Evolutionary conservation across 2,113 vertebrate genomes (phyloP).

Genomic region (Cyprinodon tularosa): DNA sequence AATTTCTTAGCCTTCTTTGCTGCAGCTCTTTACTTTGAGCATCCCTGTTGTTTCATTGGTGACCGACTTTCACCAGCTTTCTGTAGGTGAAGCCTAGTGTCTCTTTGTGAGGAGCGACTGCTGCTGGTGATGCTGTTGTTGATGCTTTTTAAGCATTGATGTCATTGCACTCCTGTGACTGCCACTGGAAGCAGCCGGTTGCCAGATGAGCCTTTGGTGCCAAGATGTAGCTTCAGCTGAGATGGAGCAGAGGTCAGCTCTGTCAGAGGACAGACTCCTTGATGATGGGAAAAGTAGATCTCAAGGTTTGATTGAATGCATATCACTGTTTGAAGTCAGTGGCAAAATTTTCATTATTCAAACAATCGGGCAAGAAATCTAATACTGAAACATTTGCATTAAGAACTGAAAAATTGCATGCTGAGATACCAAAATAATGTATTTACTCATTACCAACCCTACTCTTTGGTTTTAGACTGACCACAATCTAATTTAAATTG

Average conservation of each 20-base stretch:
- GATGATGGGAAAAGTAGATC: conserved; percentile 3
- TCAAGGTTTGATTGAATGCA: conserved; percentile 5
- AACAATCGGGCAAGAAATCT: neutral
- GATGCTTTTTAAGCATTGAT: conserved; percentile 6
- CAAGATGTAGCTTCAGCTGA: conserved; percentile 21
- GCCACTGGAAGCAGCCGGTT: conserved; percentile 32
- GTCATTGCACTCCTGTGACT: conserved; percentile 37
- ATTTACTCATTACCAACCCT: too few species aligned
- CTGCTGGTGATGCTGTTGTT: conserved; percentile 1
- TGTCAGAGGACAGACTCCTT: neutral
- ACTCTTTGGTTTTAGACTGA: neutral
- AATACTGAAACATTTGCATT: neutral
- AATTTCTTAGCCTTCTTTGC: conserved; percentile 13
- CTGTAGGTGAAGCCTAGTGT: conserved; percentile 35
- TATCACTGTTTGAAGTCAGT: conserved; percentile 10
- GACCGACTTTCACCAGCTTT: conserved; percentile 40
- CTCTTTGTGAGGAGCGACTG: conserved; percentile 16
- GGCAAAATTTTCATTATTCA: neutral
- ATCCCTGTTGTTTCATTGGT: conserved; percentile 37
- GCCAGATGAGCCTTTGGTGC: conserved; percentile 28
- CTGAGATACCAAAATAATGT: too few species aligned
- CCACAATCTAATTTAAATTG: too few species aligned
- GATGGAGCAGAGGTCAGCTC: conserved; percentile 14
- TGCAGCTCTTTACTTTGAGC: conserved; percentile 35
- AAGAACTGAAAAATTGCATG: too few species aligned